Evolutionary conservation across 2,888 invertebrate species (phyloP).

Genomic region (Brenthis ino): DNA sequence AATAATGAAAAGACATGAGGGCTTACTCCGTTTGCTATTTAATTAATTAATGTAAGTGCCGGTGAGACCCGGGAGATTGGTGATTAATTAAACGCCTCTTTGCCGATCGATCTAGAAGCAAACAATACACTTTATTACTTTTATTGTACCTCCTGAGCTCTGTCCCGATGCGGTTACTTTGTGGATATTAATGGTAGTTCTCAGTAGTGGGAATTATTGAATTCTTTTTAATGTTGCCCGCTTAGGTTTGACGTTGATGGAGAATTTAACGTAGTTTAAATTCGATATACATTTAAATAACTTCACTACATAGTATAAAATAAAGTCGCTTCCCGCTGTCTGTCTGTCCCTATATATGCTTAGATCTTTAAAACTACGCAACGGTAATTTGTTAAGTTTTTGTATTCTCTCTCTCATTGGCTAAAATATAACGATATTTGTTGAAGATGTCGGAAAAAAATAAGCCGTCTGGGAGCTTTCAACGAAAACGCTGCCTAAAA

Average conservation of each 20-base stretch:
- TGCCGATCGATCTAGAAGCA: constrained; percentile 72
- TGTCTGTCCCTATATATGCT: no score
- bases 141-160: constrained; percentile 57
- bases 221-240: constrained; percentile 19
- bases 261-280: constrained; percentile 1
- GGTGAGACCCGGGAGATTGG: constrained; percentile 77
- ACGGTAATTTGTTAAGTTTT: no score
- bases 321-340: no score
- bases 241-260: constrained; percentile 11
- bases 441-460: no score
- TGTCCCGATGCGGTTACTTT: constrained; percentile 34
- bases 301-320: no score
- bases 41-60: constrained; percentile 80
- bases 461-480: no score
- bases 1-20: constrained; percentile 37
- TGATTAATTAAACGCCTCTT: constrained; percentile 75
- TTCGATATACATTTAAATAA: not conserved
- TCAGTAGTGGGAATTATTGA: constrained; percentile 28
- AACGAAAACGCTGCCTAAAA: no score
- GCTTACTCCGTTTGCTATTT: constrained; percentile 63
- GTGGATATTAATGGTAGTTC: constrained; percentile 35
- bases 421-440: no score
- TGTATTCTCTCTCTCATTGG: no score
- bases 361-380: no score
- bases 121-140: constrained; percentile 77